phyloP scores from a whole-genome alignment of 2,113 vertebrate genomes.

The Perognathus longimembris region DNA sequence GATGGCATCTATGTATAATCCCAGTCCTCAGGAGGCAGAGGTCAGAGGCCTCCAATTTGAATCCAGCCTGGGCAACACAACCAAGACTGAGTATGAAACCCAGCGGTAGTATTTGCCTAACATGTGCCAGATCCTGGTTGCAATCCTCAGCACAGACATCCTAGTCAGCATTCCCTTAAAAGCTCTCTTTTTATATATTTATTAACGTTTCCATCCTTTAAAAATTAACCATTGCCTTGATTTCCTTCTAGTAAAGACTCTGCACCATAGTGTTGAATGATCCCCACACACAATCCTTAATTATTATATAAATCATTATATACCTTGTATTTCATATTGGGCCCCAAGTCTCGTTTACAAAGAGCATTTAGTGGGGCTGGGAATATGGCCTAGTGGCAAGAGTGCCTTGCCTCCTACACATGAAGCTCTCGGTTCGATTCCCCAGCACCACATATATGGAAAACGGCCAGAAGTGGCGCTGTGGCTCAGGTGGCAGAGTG shows the following conservation, averaged over 20 bases:
- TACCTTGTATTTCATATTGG: background rate
- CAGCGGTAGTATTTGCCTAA: background rate
- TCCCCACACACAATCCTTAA: background rate
- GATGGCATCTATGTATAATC: background rate
- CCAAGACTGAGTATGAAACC: background rate
- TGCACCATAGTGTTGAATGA: background rate
- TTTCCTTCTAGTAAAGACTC: slow-evolving; percentile 4
- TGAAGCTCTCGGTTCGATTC: too few relatives aligned
- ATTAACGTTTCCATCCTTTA: slow-evolving; percentile 29
- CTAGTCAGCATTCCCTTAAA: slow-evolving; percentile 7
- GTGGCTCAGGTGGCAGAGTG: too few relatives aligned
- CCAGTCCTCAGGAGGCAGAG: background rate
- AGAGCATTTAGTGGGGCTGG: background rate
- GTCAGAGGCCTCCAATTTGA: too few relatives aligned
- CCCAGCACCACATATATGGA: too few relatives aligned
- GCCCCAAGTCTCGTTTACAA: background rate
- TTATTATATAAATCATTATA: background rate
- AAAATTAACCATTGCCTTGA: background rate
- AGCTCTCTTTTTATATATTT: background rate
- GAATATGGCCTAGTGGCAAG: too few relatives aligned
- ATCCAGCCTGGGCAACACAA: background rate
- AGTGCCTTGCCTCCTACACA: too few relatives aligned
- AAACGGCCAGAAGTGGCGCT: too few relatives aligned
- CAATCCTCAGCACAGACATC: background rate
- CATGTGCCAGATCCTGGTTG: background rate